Evolutionary conservation across 2,797 vertebrate species (phyloP).

Genomic region (Sebastes wilsoni): DNA sequence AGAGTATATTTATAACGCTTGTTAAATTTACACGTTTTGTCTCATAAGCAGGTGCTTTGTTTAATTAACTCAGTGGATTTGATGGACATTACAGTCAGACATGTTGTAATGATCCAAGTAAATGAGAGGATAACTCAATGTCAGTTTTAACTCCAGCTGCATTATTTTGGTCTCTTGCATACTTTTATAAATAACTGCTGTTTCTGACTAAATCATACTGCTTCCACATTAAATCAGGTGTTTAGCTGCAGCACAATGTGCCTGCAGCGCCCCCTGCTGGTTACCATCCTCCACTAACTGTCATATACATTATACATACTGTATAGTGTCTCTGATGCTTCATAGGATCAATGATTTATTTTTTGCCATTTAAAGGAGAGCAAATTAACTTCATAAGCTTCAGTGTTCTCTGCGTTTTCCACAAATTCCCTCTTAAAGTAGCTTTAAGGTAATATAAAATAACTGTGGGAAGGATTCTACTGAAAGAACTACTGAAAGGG

Average conservation of each 20-base stretch:
- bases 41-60: background rate
- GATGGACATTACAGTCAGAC: background rate
- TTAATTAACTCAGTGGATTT: background rate
- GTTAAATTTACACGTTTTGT: background rate
- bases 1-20: background rate
- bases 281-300: background rate
- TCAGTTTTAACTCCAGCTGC: background rate
- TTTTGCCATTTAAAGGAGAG: background rate
- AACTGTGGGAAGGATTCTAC: background rate
- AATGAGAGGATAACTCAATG: background rate
- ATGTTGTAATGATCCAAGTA: background rate
- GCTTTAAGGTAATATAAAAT: background rate
- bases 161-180: background rate
- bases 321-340: background rate
- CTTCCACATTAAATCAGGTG: background rate
- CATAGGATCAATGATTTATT: background rate
- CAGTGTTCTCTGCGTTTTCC: background rate
- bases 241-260: background rate
- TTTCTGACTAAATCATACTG: background rate
- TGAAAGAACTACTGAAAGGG: background rate
- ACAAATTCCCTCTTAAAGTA: background rate
- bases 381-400: background rate
- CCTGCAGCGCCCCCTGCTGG: conserved; percentile 59
- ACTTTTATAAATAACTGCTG: background rate
- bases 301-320: background rate